Evolutionary conservation across 1,140 invertebrate species (phyloP).

Genomic region (Leptinotarsa texana): DNA sequence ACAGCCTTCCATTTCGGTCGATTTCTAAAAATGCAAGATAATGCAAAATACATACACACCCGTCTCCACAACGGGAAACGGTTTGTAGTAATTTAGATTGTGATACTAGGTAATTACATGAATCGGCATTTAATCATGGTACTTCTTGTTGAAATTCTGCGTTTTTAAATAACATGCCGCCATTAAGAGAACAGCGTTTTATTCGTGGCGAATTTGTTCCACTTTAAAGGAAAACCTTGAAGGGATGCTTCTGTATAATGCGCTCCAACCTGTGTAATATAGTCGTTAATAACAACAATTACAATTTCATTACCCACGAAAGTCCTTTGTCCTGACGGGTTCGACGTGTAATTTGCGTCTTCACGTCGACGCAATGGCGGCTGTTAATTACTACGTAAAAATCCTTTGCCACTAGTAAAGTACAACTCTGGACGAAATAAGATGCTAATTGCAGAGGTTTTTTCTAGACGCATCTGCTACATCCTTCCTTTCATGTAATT

Average conservation of each 20-base stretch:
- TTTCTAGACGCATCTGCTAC: not conserved
- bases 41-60: constrained; percentile 27
- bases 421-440: not conserved
- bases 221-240: constrained; percentile 13
- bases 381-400: not conserved
- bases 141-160: constrained; percentile 22
- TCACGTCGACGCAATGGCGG: not conserved
- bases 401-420: constrained; percentile 3
- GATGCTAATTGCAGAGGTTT: constrained; percentile 11
- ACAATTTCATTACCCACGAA: constrained; percentile 17
- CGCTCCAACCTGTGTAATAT: not conserved
- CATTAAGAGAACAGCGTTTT: not conserved
- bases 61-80: constrained; percentile 35
- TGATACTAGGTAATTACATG: constrained; percentile 31
- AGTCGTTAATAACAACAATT: constrained; percentile 15
- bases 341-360: constrained; percentile 1
- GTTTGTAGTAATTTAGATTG: constrained; percentile 33
- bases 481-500: not conserved
- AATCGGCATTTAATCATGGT: constrained; percentile 29
- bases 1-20: constrained; percentile 30
- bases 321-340: constrained; percentile 17
- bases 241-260: constrained; percentile 15
- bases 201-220: constrained; percentile 17
- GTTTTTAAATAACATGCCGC: constrained; percentile 20
- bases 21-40: constrained; percentile 32